Evolutionary conservation across 2,113 vertebrate species (phyloP), one percentile per base, ranked within the genome.

Genomic region (Nycticebus coucang): DNA sequence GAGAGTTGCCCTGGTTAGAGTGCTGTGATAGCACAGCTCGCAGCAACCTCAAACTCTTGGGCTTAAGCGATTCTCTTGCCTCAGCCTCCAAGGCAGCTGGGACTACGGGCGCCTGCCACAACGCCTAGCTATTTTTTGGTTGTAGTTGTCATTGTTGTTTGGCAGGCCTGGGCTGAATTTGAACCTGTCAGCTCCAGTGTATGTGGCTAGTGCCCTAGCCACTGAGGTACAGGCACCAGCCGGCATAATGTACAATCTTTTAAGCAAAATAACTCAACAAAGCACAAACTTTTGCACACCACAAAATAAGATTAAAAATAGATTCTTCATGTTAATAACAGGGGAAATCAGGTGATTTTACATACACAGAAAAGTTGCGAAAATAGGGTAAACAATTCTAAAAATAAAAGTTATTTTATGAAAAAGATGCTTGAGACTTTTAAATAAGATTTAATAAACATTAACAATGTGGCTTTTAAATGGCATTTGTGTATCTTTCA

Each of bases 251-350:
- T 41, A 92, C 96, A 93, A 88, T 59, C 64, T 92, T 91, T 53
- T 75, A 6, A 89, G 26, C 41, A 94, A 92, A 93, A 22, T 41
- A 41, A 79, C 35, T 80, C 24, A 87, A 71, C 59, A 41, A 75
- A 50, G 55, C 19, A 4, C 88, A 95, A 62, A 77, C 53, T 91
- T 93, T 24, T 71, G 79, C 62, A 75, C 3, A 33, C 37, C 68
- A 82, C 5, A 90, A 88, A 78, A 91, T 64, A 41, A 81, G 11
- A 71, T 88, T 90, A 84, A 80, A 96, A 95, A 87, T 13, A 91
- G 26, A 96, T 55, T 59, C 7, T 78, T 59, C 33, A 69, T 45
- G 13, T 53, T 82, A 94, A 33, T 41, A 69, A 87, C 0, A 71
- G 17, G 21, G 24, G 13, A 85, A 79, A 85, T 10, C 72, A 24